Percentiles rank a stretch among this genome's conserved stretches.
These are phyloP conservation scores for Psilanteris sp. DNA, from an alignment of 1,140 invertebrate genomes.

Conservation along the genomic window DNA sequence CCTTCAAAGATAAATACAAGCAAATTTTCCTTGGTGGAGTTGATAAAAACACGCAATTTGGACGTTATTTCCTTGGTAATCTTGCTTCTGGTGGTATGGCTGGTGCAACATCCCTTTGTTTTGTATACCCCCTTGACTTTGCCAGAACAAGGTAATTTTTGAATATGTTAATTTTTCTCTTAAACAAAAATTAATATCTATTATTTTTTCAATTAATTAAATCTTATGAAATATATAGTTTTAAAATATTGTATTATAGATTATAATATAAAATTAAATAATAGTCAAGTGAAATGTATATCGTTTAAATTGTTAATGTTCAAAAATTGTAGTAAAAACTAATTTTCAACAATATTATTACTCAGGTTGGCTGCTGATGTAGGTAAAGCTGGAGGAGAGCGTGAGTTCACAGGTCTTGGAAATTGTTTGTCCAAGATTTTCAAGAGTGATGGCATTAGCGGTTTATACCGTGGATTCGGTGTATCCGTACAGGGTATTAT, in stretches of 20 bases:
- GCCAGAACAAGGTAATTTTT: conserved; percentile 89
- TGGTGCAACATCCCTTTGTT: conserved; percentile 95
- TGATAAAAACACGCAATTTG: conserved; percentile 94
- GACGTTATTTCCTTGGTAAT: conserved; percentile 91
- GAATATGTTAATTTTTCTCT: no score
- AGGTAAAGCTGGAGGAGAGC: conserved; percentile 86
- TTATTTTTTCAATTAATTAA: no score
- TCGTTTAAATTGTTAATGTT: no score
- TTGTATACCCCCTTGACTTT: conserved; percentile 97
- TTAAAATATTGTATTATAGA: no score
- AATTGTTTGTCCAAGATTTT: conserved; percentile 92
- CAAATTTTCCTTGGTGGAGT: conserved; percentile 90
- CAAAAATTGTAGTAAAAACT: no score
- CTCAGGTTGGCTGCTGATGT: conserved; percentile 88
- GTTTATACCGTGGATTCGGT: conserved; percentile 93
- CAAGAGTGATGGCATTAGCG: conserved; percentile 89
- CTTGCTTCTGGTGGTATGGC: conserved; percentile 96
- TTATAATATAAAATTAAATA: no score
- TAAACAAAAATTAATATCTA: no score
- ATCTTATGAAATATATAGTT: no score
- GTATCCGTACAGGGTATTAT: conserved; percentile 95
- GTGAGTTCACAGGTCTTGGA: conserved; percentile 91
- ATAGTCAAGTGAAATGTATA: no score
- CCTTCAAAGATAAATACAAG: conserved; percentile 96
- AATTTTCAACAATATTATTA: no score